These are phyloP conservation scores for Timandra comae DNA, from an alignment of 2,888 invertebrate genomes.

Conservation along the genomic window DNA sequence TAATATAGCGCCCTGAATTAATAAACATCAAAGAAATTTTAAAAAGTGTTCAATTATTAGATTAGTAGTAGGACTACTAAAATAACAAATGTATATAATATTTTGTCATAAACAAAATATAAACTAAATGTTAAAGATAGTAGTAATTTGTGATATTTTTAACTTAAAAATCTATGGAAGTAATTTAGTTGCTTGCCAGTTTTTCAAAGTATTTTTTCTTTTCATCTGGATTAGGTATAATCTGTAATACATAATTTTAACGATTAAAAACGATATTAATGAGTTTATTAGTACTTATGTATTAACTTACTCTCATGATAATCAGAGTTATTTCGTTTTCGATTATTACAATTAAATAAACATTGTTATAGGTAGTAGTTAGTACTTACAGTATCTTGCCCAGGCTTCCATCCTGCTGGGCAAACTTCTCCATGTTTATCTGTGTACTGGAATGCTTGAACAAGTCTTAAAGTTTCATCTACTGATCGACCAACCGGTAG, in stretches of 20 bases:
- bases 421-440: constrained; percentile 96
- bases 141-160: neutral
- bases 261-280: constrained; percentile 1
- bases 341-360: constrained; percentile 2
- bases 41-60: no score
- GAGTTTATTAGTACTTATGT: neutral
- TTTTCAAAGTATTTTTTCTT: constrained; percentile 89
- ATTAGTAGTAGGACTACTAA: no score
- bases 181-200: constrained; percentile 64
- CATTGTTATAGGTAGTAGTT: no score
- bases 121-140: no score
- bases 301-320: neutral
- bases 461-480: constrained; percentile 93
- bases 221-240: constrained; percentile 87
- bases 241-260: constrained; percentile 74
- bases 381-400: constrained; percentile 92
- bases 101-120: no score
- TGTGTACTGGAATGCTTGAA: constrained; percentile 97
- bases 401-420: constrained; percentile 97
- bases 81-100: no score
- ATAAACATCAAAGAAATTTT: no score
- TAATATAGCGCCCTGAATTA: no score
- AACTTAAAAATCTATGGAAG: neutral
- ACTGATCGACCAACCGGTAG: constrained; percentile 95
- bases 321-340: neutral